These are phyloP conservation scores for Chaitophorus viminalis DNA, from an alignment of 2,888 invertebrate species.

Conservation along the genomic window DNA sequence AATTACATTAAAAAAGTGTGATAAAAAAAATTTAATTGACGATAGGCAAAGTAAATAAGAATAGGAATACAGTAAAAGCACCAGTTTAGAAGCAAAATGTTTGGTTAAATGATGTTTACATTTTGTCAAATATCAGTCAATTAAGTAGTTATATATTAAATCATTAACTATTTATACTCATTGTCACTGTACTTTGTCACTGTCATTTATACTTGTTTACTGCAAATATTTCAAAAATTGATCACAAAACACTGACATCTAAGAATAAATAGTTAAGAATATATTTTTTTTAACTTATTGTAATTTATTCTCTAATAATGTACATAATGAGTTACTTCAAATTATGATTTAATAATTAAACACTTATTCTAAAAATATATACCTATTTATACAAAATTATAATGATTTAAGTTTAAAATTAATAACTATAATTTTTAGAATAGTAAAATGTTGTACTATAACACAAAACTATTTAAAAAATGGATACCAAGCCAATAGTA, in stretches of 20 bases:
- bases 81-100: constrained; percentile 5
- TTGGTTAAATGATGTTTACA: constrained; percentile 7
- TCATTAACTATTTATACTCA: background rate
- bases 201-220: background rate
- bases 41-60: constrained; percentile 10
- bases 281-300: background rate
- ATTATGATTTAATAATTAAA: background rate
- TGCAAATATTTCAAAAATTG: background rate
- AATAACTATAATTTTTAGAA: background rate
- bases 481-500: too few species aligned
- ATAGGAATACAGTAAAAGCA: constrained; percentile 53
- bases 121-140: constrained; percentile 24
- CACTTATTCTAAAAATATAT: background rate
- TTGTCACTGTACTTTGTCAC: background rate
- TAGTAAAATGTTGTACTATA: constrained; percentile 11
- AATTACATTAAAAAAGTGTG: constrained; percentile 8
- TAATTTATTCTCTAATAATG: background rate
- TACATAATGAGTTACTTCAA: background rate
- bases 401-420: constrained; percentile 13
- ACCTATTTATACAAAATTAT: background rate
- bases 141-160: background rate
- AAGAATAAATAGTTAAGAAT: background rate
- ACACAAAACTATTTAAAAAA: background rate
- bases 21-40: constrained; percentile 48
- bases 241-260: background rate